Percentiles rank a stretch among this genome's conserved stretches.
Evolutionary conservation across 2,113 vertebrate species (phyloP).

Genomic region (Ramphastos sulfuratus): DNA sequence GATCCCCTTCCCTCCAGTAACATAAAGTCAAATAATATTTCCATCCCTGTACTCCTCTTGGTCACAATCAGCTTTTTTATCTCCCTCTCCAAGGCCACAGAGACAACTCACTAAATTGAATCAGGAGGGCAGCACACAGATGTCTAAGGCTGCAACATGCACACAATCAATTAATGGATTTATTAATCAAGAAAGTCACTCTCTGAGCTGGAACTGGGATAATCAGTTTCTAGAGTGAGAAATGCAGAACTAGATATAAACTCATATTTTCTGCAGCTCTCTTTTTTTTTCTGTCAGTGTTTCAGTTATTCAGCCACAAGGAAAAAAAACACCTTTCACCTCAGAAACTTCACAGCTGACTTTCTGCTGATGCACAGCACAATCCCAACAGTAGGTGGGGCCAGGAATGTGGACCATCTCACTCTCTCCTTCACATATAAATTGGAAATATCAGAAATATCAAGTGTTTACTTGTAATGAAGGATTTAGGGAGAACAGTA

Average conservation of each 20-base stretch:
- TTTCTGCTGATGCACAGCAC: rapidly evolving
- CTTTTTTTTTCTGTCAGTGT: conserved; percentile 56
- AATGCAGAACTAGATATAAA: conserved; percentile 77
- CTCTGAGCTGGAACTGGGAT: conserved; percentile 75
- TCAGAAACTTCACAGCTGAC: not conserved
- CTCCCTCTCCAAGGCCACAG: not conserved
- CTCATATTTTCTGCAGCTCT: conserved; percentile 43
- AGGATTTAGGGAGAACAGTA: not conserved
- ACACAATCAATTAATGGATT: conserved; percentile 79
- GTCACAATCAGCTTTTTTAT: not conserved
- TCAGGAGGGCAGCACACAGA: conserved; percentile 51
- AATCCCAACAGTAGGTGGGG: not conserved
- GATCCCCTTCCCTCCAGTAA: not conserved
- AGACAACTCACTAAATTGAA: conserved; percentile 57
- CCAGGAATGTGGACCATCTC: rapidly evolving
- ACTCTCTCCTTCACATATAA: not conserved
- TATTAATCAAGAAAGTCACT: conserved; percentile 80
- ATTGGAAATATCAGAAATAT: not conserved
- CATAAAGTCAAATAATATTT: not conserved
- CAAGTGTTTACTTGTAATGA: not conserved
- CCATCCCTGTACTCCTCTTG: not conserved
- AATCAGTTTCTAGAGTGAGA: conserved; percentile 79
- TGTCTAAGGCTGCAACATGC: conserved; percentile 65
- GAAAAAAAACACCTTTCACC: not conserved
- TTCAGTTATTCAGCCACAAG: conserved; percentile 59